Percentiles rank a stretch among this genome's conserved stretches.
phyloP scores from a whole-genome alignment of 1,140 invertebrate species.

The Micrasema longulum region DNA sequence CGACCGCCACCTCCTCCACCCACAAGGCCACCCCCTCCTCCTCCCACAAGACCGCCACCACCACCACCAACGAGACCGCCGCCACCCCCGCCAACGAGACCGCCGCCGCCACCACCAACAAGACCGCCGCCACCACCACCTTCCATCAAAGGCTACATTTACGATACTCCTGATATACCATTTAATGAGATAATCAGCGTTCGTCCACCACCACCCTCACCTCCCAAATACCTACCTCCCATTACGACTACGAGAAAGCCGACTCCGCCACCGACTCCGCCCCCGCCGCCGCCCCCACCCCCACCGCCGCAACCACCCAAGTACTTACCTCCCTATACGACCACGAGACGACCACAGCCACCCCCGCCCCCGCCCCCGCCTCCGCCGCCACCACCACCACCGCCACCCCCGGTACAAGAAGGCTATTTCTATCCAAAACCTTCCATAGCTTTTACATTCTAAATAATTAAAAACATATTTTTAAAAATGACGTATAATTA shows the following conservation, averaged over 20 bases:
- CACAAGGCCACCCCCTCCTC: conserved; percentile 37
- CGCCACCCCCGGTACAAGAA: conserved; percentile 50
- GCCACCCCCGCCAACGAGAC: not conserved
- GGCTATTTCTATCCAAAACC: conserved; percentile 67
- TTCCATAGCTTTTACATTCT: conserved; percentile 61
- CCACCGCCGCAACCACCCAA: not conserved
- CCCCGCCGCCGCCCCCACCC: not conserved
- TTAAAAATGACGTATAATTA: not conserved
- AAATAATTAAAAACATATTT: conserved; percentile 48
- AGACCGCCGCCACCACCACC: conserved; percentile 5
- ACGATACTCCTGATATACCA: conserved; percentile 22
- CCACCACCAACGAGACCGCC: conserved; percentile 46
- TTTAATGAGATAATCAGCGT: conserved; percentile 5
- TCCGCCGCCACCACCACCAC: conserved; percentile 45
- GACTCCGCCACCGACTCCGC: not conserved
- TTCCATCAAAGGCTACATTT: conserved; percentile 15
- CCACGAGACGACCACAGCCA: not conserved
- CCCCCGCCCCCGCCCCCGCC: conserved; percentile 37
- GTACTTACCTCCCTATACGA: not conserved
- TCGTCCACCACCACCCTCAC: not conserved
- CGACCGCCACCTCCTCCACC: conserved; percentile 37
- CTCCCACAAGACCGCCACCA: conserved; percentile 36
- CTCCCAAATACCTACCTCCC: not conserved
- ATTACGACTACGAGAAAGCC: conserved; percentile 20
- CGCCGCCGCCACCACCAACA: not conserved